Conservation (phyloP, 2,888 invertebrate genomes). For the Adelognathus sp. region DNA sequence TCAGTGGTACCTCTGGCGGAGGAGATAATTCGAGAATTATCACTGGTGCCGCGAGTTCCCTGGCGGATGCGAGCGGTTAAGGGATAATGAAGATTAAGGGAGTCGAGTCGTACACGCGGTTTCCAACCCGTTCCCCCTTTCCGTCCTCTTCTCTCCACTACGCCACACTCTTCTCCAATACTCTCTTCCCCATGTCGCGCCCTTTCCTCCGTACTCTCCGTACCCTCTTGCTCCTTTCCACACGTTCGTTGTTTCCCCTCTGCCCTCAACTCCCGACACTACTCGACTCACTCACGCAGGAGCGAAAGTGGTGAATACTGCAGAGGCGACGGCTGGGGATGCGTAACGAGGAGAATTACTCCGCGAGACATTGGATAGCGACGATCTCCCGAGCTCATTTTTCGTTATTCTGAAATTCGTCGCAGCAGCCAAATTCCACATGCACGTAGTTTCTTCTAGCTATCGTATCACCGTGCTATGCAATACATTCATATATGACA, state of each 20-base stretch:
- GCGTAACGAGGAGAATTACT: slow-evolving; percentile 45
- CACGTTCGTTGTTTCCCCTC: slow-evolving; percentile 17
- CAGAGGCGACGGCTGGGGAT: background rate
- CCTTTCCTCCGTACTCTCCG: slow-evolving; percentile 20
- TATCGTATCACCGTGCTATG: too few relatives aligned
- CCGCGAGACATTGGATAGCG: slow-evolving; percentile 7
- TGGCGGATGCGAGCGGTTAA: slow-evolving; percentile 67
- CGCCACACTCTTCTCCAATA: slow-evolving; percentile 40
- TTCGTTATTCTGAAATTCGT: background rate
- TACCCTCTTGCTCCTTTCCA: slow-evolving; percentile 9
- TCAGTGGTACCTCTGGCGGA: slow-evolving; percentile 48
- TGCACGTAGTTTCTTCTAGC: background rate
- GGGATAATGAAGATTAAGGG: slow-evolving; percentile 71
- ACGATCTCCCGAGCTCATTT: background rate
- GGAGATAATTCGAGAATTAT: slow-evolving; percentile 63
- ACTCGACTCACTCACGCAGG: slow-evolving; percentile 28
- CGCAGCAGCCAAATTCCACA: background rate
- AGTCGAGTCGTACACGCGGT: slow-evolving; percentile 62
- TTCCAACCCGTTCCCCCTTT: slow-evolving; percentile 48
- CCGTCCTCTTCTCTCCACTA: slow-evolving; percentile 41
- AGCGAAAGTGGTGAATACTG: slow-evolving; percentile 52
- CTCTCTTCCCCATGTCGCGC: slow-evolving; percentile 6
- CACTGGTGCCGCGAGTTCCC: slow-evolving; percentile 61
- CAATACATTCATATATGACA: too few relatives aligned
- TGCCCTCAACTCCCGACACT: slow-evolving; percentile 10